Conservation (phyloP, 2,113 vertebrate species). For the Perognathus longimembris region DNA sequence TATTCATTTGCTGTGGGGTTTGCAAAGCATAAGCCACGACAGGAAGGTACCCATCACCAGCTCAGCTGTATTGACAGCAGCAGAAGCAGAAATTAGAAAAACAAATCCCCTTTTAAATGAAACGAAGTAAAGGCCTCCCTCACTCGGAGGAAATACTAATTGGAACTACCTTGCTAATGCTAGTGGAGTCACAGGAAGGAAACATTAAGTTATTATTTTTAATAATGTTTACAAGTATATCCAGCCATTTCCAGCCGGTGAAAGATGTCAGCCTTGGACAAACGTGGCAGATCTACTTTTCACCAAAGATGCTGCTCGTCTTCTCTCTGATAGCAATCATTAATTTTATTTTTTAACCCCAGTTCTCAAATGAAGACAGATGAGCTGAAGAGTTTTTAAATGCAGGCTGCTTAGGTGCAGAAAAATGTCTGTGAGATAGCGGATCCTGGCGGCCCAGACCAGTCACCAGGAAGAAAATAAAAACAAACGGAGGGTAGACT, state of each 20-base stretch:
- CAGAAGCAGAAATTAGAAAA: constrained; percentile 88
- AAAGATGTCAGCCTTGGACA: constrained; percentile 95
- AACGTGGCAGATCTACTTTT: constrained; percentile 94
- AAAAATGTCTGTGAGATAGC: constrained; percentile 88
- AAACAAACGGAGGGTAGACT: constrained; percentile 58
- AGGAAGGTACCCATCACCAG: constrained; percentile 78
- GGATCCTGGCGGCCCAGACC: constrained; percentile 84
- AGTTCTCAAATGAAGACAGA: constrained; percentile 95
- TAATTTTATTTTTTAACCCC: constrained; percentile 96
- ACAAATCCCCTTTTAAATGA: constrained; percentile 90
- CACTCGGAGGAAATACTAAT: constrained; percentile 91
- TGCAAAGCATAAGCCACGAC: constrained; percentile 85
- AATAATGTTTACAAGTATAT: constrained; percentile 98
- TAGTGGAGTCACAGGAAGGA: constrained; percentile 92
- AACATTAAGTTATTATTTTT: constrained; percentile 97
- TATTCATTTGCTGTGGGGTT: constrained; percentile 79
- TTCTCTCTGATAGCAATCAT: constrained; percentile 94
- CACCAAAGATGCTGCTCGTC: constrained; percentile 93
- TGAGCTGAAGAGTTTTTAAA: constrained; percentile 90
- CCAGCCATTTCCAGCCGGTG: constrained; percentile 93
- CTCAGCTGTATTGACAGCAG: constrained; percentile 86
- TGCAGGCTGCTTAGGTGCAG: constrained; percentile 90
- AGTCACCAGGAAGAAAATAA: constrained; percentile 70
- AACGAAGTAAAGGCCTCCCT: constrained; percentile 88
- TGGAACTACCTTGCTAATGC: constrained; percentile 94